These are phyloP conservation scores for Hippopotamus amphibius DNA, from an alignment of 2,113 vertebrate genomes.

Conservation along the genomic window DNA sequence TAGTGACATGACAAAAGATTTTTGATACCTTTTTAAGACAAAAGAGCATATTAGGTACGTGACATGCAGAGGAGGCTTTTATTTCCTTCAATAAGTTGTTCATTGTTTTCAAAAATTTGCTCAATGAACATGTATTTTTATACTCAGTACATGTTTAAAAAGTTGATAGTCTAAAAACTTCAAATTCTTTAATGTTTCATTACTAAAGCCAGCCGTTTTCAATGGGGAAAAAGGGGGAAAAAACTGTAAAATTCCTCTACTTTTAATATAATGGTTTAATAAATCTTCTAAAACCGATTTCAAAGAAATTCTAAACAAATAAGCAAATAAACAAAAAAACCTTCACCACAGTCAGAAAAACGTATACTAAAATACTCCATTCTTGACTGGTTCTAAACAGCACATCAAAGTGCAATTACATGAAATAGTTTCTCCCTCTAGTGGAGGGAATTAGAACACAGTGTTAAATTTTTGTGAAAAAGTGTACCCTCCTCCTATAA, in stretches of 20 bases:
- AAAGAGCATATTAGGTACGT: background rate
- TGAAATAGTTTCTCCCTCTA: constrained; percentile 64
- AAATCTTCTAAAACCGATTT: constrained; percentile 2
- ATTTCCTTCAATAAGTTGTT: background rate
- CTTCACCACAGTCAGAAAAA: background rate
- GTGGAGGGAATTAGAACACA: constrained; percentile 41
- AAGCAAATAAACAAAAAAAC: background rate
- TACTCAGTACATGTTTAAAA: background rate
- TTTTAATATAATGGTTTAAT: background rate
- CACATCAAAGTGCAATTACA: background rate
- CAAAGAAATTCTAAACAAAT: background rate
- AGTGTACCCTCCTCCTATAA: background rate
- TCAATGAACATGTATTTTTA: background rate
- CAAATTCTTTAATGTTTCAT: constrained; percentile 19
- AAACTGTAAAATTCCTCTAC: background rate
- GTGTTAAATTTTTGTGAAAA: background rate
- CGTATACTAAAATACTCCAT: background rate
- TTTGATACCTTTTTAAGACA: constrained; percentile 7
- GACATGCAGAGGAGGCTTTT: background rate
- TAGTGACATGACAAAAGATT: background rate
- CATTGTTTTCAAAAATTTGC: background rate
- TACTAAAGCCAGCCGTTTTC: background rate
- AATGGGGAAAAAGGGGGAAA: background rate
- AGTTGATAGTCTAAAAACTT: constrained; percentile 16
- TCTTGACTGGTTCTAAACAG: background rate